Evolutionary conservation across 2,888 invertebrate genomes (phyloP).

Genomic region (Synanthedon formicaeformis): DNA sequence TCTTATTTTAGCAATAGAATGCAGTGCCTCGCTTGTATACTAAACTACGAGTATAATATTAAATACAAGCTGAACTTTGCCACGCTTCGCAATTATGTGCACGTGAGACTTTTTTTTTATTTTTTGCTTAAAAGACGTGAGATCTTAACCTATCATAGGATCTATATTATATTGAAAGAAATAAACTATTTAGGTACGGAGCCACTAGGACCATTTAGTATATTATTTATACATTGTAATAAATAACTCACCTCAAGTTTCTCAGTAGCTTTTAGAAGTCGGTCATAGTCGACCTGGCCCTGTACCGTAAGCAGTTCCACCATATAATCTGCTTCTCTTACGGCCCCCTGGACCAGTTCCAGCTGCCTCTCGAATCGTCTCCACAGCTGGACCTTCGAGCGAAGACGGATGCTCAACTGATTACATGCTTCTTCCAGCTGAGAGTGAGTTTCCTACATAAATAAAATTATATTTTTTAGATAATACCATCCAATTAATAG

Average conservation of each 20-base stretch:
- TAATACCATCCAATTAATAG: neutral
- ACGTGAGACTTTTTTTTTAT: too few relatives aligned
- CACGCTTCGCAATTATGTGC: too few relatives aligned
- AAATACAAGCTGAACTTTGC: too few relatives aligned
- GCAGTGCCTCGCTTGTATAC: too few relatives aligned
- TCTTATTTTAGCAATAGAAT: too few relatives aligned
- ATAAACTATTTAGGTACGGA: neutral
- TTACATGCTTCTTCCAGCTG: slow-evolving; percentile 79
- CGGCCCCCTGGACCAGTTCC: slow-evolving; percentile 83
- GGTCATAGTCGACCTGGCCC: slow-evolving; percentile 86
- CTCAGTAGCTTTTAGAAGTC: slow-evolving; percentile 85
- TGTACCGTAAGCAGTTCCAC: slow-evolving; percentile 86
- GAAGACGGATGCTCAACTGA: slow-evolving; percentile 74
- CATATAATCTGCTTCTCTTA: slow-evolving; percentile 89
- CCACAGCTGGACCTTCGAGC: slow-evolving; percentile 78
- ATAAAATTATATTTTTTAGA: neutral
- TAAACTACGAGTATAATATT: too few relatives aligned
- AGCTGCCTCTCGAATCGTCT: slow-evolving; percentile 81
- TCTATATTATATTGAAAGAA: too few relatives aligned
- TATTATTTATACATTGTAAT: neutral
- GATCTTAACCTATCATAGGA: too few relatives aligned
- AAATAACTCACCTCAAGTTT: slow-evolving; percentile 79
- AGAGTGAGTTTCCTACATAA: slow-evolving; percentile 76
- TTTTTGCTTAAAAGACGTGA: too few relatives aligned
- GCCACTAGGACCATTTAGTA: neutral